Evolutionary conservation across 2,888 invertebrate genomes (phyloP).

Genomic region (Pharmacophagus antenor): DNA sequence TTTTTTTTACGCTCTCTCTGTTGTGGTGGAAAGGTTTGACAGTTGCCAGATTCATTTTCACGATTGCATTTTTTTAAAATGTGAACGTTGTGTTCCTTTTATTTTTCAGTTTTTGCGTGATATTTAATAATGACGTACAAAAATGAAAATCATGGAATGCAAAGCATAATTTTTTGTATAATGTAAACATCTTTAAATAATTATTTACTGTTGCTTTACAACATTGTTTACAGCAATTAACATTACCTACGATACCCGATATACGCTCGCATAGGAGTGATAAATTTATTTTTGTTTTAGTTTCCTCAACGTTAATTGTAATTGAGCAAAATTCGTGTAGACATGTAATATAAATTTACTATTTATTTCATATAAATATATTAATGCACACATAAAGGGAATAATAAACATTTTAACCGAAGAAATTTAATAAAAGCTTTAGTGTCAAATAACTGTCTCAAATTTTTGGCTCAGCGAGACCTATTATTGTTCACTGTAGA

Average conservation of each 20-base stretch:
- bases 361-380: too few species aligned
- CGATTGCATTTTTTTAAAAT: conserved; percentile 19
- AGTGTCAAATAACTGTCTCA: too few species aligned
- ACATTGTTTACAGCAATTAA: too few species aligned
- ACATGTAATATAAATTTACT: too few species aligned
- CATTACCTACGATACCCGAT: too few species aligned
- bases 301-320: too few species aligned
- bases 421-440: too few species aligned
- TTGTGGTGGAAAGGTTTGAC: conserved; percentile 22
- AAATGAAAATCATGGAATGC: not conserved
- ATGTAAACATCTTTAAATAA: not conserved
- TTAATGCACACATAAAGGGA: too few species aligned
- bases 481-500: not conserved
- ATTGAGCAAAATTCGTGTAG: too few species aligned
- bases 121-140: not conserved
- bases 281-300: too few species aligned
- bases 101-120: conserved; percentile 2
- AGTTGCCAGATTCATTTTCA: conserved; percentile 29
- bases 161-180: not conserved
- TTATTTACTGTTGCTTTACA: not conserved
- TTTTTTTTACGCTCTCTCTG: conserved; percentile 21
- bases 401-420: too few species aligned
- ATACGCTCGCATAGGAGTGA: too few species aligned
- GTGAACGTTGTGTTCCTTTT: not conserved
- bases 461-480: not conserved